Base-by-base conservation (phyloP, 2,113 vertebrate species). In the Tetraodon nigroviridis region DNA sequence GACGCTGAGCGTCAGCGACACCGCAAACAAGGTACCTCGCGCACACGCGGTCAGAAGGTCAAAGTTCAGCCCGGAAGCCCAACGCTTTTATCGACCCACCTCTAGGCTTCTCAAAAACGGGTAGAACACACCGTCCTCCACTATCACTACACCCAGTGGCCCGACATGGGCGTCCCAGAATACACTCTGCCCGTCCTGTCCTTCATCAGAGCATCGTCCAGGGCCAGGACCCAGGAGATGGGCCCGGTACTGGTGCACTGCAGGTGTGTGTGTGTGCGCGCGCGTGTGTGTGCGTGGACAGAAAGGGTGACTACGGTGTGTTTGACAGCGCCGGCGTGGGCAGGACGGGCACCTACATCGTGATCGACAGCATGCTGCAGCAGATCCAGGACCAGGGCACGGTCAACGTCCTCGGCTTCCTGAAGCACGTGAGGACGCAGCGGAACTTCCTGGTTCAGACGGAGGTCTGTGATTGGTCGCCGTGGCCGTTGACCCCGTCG, bases 361-460 rank as follows among this genome's bases (percentile, higher is more conserved):
- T 97, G 69, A 89, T 98, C 45, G 96, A 98, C 88, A 96, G 94
- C 76, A 98, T 99, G 96, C 65, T 99, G 73, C 93, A 96, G 66
- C 96, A 98, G 86, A 97, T 99, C 86, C 92, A 93, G 22, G 92
- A 95, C 1, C 93, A 96, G 84, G 93, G 93, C 7, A 95, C 90
- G 0, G 93, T 98, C 66, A 95, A 96, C 32, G 70, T 99, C 61
- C 94, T 98, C 54, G 95, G 95, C 49, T 99, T 98, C 85, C 81
- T 99, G 54, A 98, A 99, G 74, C 96, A 98, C 61, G 96, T 99
- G 60, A 91, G 96, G 44, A 95, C 94, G 5, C 96, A 99, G 87
- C 94, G 96, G 76, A 99, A 98, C 91, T 98, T 95, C 80, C 87
- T 99, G 88, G 96, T 99, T 47, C 96, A 99, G 84, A 99, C 96